Base-by-base conservation (phyloP, 2,888 invertebrate genomes). In the Caenorhabditis imperialis region DNA sequence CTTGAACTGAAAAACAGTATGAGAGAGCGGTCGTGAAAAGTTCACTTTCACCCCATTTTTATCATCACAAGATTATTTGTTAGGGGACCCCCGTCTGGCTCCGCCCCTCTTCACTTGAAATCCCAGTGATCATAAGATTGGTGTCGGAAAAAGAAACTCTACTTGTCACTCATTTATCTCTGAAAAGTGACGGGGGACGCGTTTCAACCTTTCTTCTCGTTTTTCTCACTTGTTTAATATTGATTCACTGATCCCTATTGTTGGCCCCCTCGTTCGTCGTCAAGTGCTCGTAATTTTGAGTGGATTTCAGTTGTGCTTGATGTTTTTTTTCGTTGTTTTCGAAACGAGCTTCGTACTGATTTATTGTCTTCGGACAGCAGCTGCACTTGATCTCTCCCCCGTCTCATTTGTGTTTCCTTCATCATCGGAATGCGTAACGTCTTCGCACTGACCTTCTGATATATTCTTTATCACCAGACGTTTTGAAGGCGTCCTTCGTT, bases 21-120 rank as follows among this genome's bases (percentile, higher is more conserved):
- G 40, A 44, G 55, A 57, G 65, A 57, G 57, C 42, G 65, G 27
- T 65, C 65, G 65, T 65, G 50, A 65, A 58, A 65, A 50, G 65
- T 65, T 50, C 65, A 50, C 54, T 65, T 65, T 65, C 65, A 23
- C 57, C 47, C 3, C n/a, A 12, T 18, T 45, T 37, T 6, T 30
- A 30, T 30, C 7, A 30, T 30, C 7, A 7, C 44, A 35, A 48
- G 57, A 51, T 67, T 50, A 45, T 55, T 33, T 48, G 23, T 33
- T 35, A 25, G 35, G 30, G 58, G 53, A 27, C 57, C 50, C 44
- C 42, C 45, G 27, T 12, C 45, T 38, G 14, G 14, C 67, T 69
- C 58, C 58, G 51, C 58, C 58, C 47, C 25, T 12, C 20, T 47
- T n/a, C 30, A 10, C 30, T 35, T 18, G n/a, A n/a, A n/a, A n/a